Evolutionary conservation across 2,113 vertebrate species (phyloP).

Genomic region (Parotia lawesii): DNA sequence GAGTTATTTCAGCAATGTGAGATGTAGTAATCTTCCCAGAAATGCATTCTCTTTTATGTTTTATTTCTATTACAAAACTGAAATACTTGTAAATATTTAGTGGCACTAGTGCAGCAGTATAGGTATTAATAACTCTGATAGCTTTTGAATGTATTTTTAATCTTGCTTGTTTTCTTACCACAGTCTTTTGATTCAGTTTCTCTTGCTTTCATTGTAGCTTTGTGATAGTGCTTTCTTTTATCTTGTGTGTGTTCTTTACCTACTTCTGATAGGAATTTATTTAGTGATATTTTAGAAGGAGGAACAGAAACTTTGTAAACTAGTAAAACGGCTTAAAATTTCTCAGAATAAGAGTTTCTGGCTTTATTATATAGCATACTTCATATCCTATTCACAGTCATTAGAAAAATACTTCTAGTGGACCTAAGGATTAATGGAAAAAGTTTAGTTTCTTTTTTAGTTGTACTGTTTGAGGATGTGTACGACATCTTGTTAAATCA

Average conservation of each 20-base stretch:
- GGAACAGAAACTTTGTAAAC: neutral
- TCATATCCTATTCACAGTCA: neutral
- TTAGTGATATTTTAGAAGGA: neutral
- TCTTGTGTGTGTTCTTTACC: neutral
- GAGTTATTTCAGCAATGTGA: neutral
- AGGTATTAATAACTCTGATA: neutral
- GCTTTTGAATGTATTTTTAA: neutral
- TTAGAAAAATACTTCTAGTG: neutral
- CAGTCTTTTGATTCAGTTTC: neutral
- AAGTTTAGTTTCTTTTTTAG: neutral
- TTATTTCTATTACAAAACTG: neutral
- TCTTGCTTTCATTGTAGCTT: neutral
- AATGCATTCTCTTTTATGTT: neutral
- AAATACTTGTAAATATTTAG: neutral
- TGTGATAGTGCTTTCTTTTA: neutral
- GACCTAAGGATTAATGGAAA: neutral
- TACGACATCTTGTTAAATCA: neutral
- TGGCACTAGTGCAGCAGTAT: neutral
- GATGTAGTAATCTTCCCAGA: neutral
- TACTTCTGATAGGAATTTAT: neutral
- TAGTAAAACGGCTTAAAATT: neutral
- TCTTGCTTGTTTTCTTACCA: neutral
- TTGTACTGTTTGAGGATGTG: neutral
- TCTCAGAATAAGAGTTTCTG: neutral
- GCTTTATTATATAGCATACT: neutral